Percentiles rank a stretch among this genome's conserved stretches.
phyloP scores from a whole-genome alignment of 1,140 invertebrate species.

The Drosophila prosaltans region DNA sequence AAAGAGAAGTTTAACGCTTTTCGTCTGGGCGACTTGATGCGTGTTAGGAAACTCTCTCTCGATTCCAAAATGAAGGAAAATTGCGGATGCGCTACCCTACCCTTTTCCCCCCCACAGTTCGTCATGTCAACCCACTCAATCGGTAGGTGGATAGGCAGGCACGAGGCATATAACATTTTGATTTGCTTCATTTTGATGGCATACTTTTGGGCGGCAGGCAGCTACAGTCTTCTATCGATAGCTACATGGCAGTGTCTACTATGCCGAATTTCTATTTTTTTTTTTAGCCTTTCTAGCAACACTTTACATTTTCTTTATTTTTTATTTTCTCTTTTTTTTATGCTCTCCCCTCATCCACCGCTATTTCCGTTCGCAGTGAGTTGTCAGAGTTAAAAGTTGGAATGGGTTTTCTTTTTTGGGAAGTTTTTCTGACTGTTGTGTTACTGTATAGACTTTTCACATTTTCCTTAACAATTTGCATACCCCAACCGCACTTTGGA shows the following conservation, averaged over 20 bases:
- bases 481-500: background rate
- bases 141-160: background rate
- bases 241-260: too few species aligned
- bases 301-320: too few species aligned
- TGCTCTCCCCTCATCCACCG: background rate
- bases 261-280: too few species aligned
- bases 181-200: background rate
- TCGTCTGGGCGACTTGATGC: conserved; percentile 75
- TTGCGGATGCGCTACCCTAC: conserved; percentile 25
- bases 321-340: background rate
- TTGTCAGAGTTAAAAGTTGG: too few species aligned
- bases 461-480: conserved; percentile 66
- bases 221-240: conserved; percentile 17
- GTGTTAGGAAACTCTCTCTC: conserved; percentile 57
- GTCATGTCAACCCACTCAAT: background rate
- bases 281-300: too few species aligned
- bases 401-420: too few species aligned
- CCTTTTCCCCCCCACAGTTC: conserved; percentile 1
- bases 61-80: conserved; percentile 8
- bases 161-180: conserved; percentile 10
- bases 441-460: too few species aligned
- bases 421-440: too few species aligned
- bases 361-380: too few species aligned
- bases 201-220: conserved; percentile 8
- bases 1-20: conserved; percentile 65